phyloP scores from a whole-genome alignment of 2,888 invertebrate genomes.

The Acleris cristana region DNA sequence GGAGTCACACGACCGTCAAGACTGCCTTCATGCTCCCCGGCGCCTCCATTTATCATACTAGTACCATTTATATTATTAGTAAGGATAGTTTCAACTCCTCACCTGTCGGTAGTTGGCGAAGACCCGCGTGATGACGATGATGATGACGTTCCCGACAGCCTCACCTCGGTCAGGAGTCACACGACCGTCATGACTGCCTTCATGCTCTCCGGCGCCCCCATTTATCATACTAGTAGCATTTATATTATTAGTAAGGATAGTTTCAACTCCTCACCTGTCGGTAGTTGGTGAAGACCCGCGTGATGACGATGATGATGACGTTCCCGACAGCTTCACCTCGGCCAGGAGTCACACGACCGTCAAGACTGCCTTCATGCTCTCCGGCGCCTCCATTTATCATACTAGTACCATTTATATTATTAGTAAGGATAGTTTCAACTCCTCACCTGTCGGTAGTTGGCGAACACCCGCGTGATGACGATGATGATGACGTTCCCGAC shows the following conservation, averaged over 20 bases:
- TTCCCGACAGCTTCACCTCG: constrained; percentile 90
- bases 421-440: no score
- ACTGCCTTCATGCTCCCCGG: no score
- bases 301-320: constrained; percentile 88
- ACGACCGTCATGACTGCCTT: constrained; percentile 91
- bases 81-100: constrained; percentile 36
- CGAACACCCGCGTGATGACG: constrained; percentile 86
- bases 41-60: constrained; percentile 86
- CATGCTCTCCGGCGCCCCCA: constrained; percentile 48
- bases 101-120: constrained; percentile 87
- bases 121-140: constrained; percentile 89
- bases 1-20: no score
- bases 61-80: no score
- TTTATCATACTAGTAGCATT: constrained; percentile 48
- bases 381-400: constrained; percentile 85
- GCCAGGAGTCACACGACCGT: constrained; percentile 93
- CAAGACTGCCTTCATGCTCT: constrained; percentile 93
- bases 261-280: constrained; percentile 82
- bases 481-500: constrained; percentile 93
- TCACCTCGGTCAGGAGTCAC: constrained; percentile 91
- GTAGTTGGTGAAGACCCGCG: constrained; percentile 83
- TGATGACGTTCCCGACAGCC: constrained; percentile 92
- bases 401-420: constrained; percentile 48
- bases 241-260: no score
- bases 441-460: constrained; percentile 86